phyloP scores from a whole-genome alignment of 2,888 invertebrate genomes.

The Agrochola macilenta region DNA sequence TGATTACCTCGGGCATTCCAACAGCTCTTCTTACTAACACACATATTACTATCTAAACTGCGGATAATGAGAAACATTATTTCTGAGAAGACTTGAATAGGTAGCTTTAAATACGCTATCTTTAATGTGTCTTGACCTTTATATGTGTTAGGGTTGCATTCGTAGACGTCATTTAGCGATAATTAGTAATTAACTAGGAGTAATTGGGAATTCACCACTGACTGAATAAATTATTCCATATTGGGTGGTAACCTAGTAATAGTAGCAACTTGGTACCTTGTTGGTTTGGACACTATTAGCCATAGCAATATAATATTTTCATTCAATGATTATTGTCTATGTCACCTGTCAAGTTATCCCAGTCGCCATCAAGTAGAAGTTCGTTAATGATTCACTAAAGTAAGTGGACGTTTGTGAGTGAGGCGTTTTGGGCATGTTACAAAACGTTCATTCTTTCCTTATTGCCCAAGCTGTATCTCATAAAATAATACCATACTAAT shows the following conservation, averaged over 20 bases:
- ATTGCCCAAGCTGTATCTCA: not conserved
- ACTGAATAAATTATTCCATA: not conserved
- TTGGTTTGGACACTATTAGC: too few relatives aligned
- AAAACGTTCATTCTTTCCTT: not conserved
- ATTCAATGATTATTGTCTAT: not conserved
- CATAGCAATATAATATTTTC: not conserved
- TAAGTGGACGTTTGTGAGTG: not conserved
- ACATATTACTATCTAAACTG: slow-evolving; percentile 53
- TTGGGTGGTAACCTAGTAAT: too few relatives aligned
- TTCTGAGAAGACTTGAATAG: slow-evolving; percentile 48
- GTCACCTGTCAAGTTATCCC: not conserved
- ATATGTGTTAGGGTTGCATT: not conserved
- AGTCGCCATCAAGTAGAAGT: not conserved
- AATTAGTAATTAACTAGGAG: not conserved
- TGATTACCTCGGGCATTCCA: slow-evolving; percentile 78
- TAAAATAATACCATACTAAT: not conserved
- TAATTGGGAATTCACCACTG: not conserved
- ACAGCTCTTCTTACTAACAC: slow-evolving; percentile 71
- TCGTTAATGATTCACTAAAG: not conserved
- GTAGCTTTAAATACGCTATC: slow-evolving; percentile 22
- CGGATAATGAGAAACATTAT: slow-evolving; percentile 56
- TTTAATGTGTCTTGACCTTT: slow-evolving; percentile 16
- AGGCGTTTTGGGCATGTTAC: not conserved
- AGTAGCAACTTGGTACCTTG: not conserved
- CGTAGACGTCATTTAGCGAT: not conserved